Base-by-base conservation (phyloP, 2,113 vertebrate genomes). In the Todiramphus chloris region DNA sequence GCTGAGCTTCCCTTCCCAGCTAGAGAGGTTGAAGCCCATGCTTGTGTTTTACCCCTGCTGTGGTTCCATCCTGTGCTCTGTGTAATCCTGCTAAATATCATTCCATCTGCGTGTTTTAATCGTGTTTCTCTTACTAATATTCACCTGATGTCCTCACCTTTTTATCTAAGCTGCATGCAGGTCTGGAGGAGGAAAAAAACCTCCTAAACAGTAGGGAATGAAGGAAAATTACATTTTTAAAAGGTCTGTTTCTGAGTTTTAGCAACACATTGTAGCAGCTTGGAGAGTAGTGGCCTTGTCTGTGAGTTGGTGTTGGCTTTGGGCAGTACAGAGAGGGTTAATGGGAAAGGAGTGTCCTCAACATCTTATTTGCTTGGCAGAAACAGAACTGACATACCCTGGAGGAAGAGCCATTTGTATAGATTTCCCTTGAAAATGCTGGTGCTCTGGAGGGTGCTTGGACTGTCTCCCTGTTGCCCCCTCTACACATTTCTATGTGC, bases 401-500 rank as follows among this genome's bases (percentile, higher is more conserved):
- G 1, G 48, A 33, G 28, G 35, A 93, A 50, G 16, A 83, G 24
- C 28, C 39, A 3, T 21, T 63, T 88, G 13, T 81, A 9, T 43
- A 46, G 6, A 10, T 20, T 81, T 87, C 14, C 33, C 30, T 69
- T 83, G 64, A 80, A 92, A 86, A 62, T 10, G 12, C 8, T 78
- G 46, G 23, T 19, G 23, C 4, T 48, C 12, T 7, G 15, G 56
- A 68, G 18, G 24, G 33, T 81, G 50, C 41, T 90, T 66, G 69
- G 50, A 74, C 18, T 18, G 30, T 3, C 7, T 73, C 28, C 50
- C 21, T 35, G 13, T 83, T 76, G 41, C 62, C 43, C n/a, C 39
- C 33, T 64, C 16, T 9, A 8, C 2, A 0, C 37, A 30, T 50
- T 90, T 73, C 8, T 55, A 1, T 1, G 2, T 50, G 9, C 24